Evolutionary conservation across 2,888 invertebrate species (phyloP).

Genomic region (Liodrosophila aerea): DNA sequence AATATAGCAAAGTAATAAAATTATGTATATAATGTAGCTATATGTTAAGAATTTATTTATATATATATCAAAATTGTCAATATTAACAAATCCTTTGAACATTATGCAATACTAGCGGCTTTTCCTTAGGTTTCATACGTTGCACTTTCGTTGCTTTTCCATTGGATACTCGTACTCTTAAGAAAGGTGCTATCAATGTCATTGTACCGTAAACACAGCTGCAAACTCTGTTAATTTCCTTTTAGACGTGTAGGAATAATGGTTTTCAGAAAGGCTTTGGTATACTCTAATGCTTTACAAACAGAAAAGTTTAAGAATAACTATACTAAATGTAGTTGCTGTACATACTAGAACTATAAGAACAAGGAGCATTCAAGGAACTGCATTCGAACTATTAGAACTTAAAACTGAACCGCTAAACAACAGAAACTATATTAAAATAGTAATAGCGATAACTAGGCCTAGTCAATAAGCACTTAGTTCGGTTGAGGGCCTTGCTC

Average conservation of each 20-base stretch:
- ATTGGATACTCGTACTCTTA: constrained; percentile 18
- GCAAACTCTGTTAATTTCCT: constrained; percentile 2
- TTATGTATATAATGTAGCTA: constrained; percentile 57
- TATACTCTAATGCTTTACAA: constrained; percentile 83
- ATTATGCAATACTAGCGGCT: constrained; percentile 17
- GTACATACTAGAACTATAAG: constrained; percentile 59
- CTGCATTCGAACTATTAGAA: constrained; percentile 59
- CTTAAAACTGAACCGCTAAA: constrained; percentile 44
- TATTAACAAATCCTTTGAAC: constrained; percentile 1
- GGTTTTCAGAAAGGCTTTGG: constrained; percentile 82
- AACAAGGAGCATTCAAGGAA: constrained; percentile 50
- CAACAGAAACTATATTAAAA: constrained; percentile 55
- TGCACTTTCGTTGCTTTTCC: constrained; percentile 33
- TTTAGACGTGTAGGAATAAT: constrained; percentile 21
- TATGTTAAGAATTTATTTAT: constrained; percentile 24
- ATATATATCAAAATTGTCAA: constrained; percentile 1
- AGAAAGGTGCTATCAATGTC: constrained; percentile 70
- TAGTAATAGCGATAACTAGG: constrained; percentile 1
- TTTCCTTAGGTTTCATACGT: constrained; percentile 44
- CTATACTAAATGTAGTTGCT: constrained; percentile 46
- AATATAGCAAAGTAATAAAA: constrained; percentile 17
- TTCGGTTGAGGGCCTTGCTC: constrained; percentile 41
- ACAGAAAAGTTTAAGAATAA: constrained; percentile 28
- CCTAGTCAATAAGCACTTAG: constrained; percentile 30
- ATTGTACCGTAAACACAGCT: constrained; percentile 45